phyloP scores from a whole-genome alignment of 2,797 vertebrate genomes.

The Ataeniobius toweri region DNA sequence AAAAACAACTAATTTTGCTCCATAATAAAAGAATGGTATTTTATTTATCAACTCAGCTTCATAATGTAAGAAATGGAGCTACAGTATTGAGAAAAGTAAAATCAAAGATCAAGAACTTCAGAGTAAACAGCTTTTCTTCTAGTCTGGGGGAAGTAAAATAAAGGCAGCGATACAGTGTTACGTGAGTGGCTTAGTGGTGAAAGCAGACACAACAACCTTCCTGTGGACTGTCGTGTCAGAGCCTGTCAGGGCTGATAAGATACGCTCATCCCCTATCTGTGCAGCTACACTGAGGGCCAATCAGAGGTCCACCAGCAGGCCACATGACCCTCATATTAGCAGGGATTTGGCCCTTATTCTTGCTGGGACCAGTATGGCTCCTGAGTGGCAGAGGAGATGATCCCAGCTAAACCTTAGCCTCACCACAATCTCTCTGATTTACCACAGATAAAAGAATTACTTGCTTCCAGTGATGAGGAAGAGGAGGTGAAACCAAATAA shows the following conservation, averaged over 20 bases:
- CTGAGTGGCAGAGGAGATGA: conserved; percentile 77
- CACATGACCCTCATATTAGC: conserved; percentile 75
- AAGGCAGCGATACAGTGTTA: conserved; percentile 43
- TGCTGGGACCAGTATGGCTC: conserved; percentile 79
- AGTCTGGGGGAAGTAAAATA: conserved; percentile 33
- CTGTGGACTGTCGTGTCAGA: conserved; percentile 25
- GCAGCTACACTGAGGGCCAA: conserved; percentile 66
- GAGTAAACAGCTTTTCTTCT: conserved; percentile 11
- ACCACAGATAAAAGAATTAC: conserved; percentile 93
- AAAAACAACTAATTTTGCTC: neutral
- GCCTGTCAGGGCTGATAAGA: conserved; percentile 45
- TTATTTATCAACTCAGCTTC: neutral
- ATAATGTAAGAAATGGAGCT: neutral
- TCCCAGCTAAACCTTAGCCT: conserved; percentile 79
- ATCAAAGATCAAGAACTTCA: conserved; percentile 22
- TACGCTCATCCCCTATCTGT: conserved; percentile 64
- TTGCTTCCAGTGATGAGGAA: conserved; percentile 94
- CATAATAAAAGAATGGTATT: neutral
- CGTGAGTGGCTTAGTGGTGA: conserved; percentile 68
- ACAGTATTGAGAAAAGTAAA: neutral
- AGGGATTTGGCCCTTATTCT: conserved; percentile 75
- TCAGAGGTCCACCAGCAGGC: conserved; percentile 56
- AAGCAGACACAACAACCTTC: conserved; percentile 48
- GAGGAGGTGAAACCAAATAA: conserved; percentile 88
- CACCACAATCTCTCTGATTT: conserved; percentile 66